A percentile compares a stretch with the other conserved stretches of the same genome.
Evolutionary conservation across 2,888 invertebrate species (phyloP).

Genomic region (Temnothorax ravouxi): DNA sequence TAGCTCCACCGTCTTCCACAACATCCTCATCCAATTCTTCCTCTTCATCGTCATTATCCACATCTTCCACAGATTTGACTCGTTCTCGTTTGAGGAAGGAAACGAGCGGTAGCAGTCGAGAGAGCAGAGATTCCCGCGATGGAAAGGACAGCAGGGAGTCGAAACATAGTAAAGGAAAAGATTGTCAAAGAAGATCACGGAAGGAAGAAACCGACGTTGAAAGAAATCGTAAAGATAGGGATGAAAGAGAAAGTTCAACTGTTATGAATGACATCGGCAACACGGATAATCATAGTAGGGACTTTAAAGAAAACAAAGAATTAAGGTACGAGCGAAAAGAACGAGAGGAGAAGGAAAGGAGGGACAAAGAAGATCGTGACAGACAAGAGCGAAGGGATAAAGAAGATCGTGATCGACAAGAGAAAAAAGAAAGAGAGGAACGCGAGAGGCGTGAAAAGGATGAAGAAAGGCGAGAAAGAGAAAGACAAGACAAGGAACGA

Average conservation of each 20-base stretch:
- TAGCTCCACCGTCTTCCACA: slow-evolving; percentile 71
- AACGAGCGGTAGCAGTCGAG: slow-evolving; percentile 71
- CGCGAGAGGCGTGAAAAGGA: slow-evolving; percentile 81
- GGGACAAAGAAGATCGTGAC: slow-evolving; percentile 79
- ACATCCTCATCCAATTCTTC: slow-evolving; percentile 71
- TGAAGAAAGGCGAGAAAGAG: slow-evolving; percentile 82
- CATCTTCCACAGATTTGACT: slow-evolving; percentile 75
- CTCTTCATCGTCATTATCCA: slow-evolving; percentile 71
- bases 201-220: slow-evolving; percentile 81
- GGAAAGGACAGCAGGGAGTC: slow-evolving; percentile 82
- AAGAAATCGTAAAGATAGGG: slow-evolving; percentile 79
- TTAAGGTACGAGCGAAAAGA: slow-evolving; percentile 80
- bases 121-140: slow-evolving; percentile 83
- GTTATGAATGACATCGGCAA: slow-evolving; percentile 68
- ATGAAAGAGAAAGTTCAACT: slow-evolving; percentile 73
- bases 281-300: slow-evolving; percentile 71
- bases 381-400: slow-evolving; percentile 79
- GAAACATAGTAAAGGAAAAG: slow-evolving; percentile 83
- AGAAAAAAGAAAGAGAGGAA: slow-evolving; percentile 80
- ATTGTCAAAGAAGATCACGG: slow-evolving; percentile 81
- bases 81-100: slow-evolving; percentile 80
- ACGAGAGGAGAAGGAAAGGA: slow-evolving; percentile 77
- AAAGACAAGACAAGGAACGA: slow-evolving; percentile 82
- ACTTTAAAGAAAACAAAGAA: slow-evolving; percentile 77
- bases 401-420: slow-evolving; percentile 79